A percentile compares a stretch with the other conserved stretches of the same genome.
Evolutionary conservation across 2,797 vertebrate species (phyloP).

Genomic region (Anolis apletophallus): DNA sequence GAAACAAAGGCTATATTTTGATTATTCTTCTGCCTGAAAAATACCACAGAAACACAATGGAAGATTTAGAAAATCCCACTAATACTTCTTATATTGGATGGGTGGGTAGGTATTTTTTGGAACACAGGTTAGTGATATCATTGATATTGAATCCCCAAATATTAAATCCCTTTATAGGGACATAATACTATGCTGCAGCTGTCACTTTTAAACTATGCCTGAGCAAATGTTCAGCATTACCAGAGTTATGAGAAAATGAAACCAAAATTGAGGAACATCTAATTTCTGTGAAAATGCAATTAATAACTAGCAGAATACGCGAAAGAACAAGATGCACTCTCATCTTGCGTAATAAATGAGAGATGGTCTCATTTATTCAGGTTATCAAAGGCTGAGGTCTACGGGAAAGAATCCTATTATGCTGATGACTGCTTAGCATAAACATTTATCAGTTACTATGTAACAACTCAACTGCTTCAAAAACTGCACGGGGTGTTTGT

Average conservation of each 20-base stretch:
- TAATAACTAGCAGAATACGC: background rate
- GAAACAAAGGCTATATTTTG: too few species aligned
- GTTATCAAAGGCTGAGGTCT: background rate
- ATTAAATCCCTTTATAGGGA: background rate
- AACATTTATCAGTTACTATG: background rate
- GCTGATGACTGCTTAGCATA: background rate
- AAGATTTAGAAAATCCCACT: too few species aligned
- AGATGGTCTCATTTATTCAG: background rate
- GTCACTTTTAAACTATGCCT: background rate
- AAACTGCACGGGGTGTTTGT: background rate
- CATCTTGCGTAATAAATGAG: too few species aligned
- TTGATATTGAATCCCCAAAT: too few species aligned
- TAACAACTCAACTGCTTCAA: background rate
- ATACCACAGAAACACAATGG: too few species aligned
- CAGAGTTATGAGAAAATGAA: background rate
- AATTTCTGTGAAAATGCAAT: slow-evolving; percentile 10
- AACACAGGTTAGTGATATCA: too few species aligned
- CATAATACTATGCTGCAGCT: background rate
- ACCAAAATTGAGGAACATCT: background rate
- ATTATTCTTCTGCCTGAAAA: too few species aligned
- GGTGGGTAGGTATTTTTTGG: too few species aligned
- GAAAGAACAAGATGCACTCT: background rate
- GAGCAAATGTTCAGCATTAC: background rate
- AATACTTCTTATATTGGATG: too few species aligned
- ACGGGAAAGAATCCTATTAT: background rate